A percentile compares a stretch with the other conserved stretches of the same genome.
Conservation (phyloP, 2,888 invertebrate genomes). For the Dexiosoma caninum region DNA sequence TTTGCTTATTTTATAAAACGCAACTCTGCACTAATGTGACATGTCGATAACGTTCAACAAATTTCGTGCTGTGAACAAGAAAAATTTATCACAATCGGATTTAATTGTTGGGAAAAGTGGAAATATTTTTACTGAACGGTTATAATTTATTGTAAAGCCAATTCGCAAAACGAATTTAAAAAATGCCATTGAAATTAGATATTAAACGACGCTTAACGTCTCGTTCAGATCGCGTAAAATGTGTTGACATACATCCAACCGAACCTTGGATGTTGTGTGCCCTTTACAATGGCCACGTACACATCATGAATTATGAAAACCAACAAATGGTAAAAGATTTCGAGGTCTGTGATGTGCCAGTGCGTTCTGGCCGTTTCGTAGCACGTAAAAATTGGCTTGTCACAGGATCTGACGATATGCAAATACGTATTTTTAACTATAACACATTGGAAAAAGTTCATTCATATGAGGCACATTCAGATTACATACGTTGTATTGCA, state of each 20-base stretch:
- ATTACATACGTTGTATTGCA: slow-evolving; percentile 97
- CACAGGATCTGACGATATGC: slow-evolving; percentile 97
- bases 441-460: slow-evolving; percentile 98
- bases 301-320: slow-evolving; percentile 99
- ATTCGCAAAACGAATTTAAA: background rate
- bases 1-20: background rate
- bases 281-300: slow-evolving; percentile 98
- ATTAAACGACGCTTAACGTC: slow-evolving; percentile 98
- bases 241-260: slow-evolving; percentile 96
- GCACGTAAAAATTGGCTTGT: slow-evolving; percentile 99
- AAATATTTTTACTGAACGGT: slow-evolving; percentile 25
- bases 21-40: slow-evolving; percentile 37
- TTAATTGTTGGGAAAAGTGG: slow-evolving; percentile 39
- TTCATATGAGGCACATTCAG: slow-evolving; percentile 98
- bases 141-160: slow-evolving; percentile 3
- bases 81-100: slow-evolving; percentile 4
- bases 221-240: slow-evolving; percentile 98
- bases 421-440: slow-evolving; percentile 97
- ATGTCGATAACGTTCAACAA: slow-evolving; percentile 53
- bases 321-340: slow-evolving; percentile 93
- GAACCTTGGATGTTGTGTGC: slow-evolving; percentile 99
- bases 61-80: slow-evolving; percentile 45
- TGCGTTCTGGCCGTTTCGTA: slow-evolving; percentile 96
- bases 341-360: slow-evolving; percentile 97
- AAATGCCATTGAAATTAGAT: slow-evolving; percentile 94